Conservation (phyloP, 2,797 vertebrate species). For the Spea hammondii region DNA sequence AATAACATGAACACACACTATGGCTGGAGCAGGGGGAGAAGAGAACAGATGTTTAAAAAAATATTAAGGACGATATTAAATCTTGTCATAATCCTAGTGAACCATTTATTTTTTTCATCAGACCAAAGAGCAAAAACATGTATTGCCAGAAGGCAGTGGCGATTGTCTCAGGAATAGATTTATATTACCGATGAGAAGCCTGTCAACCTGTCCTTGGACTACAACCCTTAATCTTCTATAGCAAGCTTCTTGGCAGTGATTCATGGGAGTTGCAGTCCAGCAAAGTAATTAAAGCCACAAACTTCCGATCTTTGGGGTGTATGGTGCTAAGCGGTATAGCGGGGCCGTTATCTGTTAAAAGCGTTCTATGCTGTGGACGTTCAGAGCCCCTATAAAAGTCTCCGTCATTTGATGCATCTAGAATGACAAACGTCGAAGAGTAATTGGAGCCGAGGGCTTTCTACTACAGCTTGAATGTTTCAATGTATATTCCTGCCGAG, state of each 20-base stretch:
- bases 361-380: constrained; percentile 44
- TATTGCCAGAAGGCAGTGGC: constrained; percentile 17
- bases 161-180: constrained; percentile 55
- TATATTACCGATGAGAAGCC: not conserved
- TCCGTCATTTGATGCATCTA: not conserved
- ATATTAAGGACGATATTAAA: not conserved
- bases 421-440: constrained; percentile 47
- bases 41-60: too few relatives aligned
- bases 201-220: not conserved
- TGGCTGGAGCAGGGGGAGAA: too few relatives aligned
- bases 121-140: constrained; percentile 49
- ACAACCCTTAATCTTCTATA: not conserved
- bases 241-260: not conserved
- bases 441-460: constrained; percentile 60
- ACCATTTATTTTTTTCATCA: constrained; percentile 25
- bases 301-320: constrained; percentile 12
- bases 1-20: too few relatives aligned
- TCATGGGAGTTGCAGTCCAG: not conserved
- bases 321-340: constrained; percentile 16
- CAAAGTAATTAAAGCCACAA: not conserved
- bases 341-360: constrained; percentile 45
- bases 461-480: constrained; percentile 56
- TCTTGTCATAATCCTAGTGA: not conserved
- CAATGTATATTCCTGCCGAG: constrained; percentile 65
- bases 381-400: not conserved